These are phyloP conservation scores for Chiloscyllium punctatum DNA, from an alignment of 2,797 vertebrate genomes.

Conservation along the genomic window DNA sequence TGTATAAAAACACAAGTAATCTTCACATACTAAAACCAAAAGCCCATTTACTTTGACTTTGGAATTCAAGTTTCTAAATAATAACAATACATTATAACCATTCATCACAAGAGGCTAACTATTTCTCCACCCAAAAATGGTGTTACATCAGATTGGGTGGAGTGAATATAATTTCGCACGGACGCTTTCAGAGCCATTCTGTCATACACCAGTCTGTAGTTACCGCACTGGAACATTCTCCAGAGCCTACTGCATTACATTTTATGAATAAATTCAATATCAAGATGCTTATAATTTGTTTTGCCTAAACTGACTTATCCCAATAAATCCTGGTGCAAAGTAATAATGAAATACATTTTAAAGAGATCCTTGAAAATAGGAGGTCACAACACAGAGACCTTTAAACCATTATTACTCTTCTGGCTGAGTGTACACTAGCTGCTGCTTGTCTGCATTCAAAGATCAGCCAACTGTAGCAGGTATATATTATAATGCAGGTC, in stretches of 20 bases:
- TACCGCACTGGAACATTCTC: neutral
- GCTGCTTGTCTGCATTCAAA: neutral
- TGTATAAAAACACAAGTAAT: too few relatives aligned
- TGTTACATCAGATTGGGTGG: too few relatives aligned
- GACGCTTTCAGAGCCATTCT: too few relatives aligned
- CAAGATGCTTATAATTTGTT: neutral
- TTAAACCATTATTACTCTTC: neutral
- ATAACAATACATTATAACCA: too few relatives aligned
- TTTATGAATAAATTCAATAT: neutral
- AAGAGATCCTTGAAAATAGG: neutral
- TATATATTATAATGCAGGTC: conserved; percentile 16
- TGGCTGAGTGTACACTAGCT: neutral
- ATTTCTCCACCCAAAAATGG: too few relatives aligned
- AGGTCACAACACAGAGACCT: neutral
- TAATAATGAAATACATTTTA: neutral
- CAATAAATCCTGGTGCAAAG: neutral
- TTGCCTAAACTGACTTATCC: neutral
- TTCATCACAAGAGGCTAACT: too few relatives aligned
- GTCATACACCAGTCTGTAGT: neutral
- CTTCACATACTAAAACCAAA: too few relatives aligned
- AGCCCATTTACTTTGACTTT: too few relatives aligned
- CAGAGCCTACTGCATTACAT: neutral
- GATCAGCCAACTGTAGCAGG: conserved; percentile 17
- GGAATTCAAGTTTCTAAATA: too few relatives aligned
- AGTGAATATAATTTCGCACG: too few relatives aligned